phyloP scores from a whole-genome alignment of 2,888 invertebrate genomes.

The Sialis lutaria region DNA sequence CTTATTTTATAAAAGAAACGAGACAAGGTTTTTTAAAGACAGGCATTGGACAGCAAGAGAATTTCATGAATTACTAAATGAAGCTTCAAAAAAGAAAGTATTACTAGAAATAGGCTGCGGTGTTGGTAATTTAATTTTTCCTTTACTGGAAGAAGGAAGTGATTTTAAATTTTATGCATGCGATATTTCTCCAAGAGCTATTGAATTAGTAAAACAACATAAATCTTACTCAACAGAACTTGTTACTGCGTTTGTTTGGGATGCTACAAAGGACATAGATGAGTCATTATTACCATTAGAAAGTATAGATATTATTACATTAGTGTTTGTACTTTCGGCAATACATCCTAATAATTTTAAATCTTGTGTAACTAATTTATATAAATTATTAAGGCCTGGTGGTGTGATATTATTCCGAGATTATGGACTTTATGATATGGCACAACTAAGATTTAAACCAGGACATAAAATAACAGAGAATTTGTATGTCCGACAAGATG shows the following conservation, averaged over 20 bases:
- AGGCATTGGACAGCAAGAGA: constrained; percentile 94
- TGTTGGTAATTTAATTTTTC: constrained; percentile 92
- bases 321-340: constrained; percentile 92
- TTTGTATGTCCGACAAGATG: constrained; percentile 93
- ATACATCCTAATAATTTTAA: constrained; percentile 74
- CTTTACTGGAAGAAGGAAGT: constrained; percentile 63
- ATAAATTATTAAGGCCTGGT: constrained; percentile 45
- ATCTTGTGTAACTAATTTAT: constrained; percentile 43
- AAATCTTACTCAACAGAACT: no score
- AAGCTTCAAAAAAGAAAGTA: constrained; percentile 26
- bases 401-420: constrained; percentile 79
- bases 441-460: constrained; percentile 82
- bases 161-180: constrained; percentile 68
- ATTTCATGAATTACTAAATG: constrained; percentile 61
- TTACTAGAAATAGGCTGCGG: constrained; percentile 86
- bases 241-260: no score
- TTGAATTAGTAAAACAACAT: constrained; percentile 58
- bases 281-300: constrained; percentile 7
- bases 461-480: constrained; percentile 85
- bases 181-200: constrained; percentile 82
- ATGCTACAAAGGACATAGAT: no score
- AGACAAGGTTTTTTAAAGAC: constrained; percentile 85
- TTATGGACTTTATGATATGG: constrained; percentile 91
- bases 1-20: constrained; percentile 89
- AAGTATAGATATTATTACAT: constrained; percentile 62